Conservation (phyloP, 1,140 invertebrate genomes). For the Drosophila virilis region DNA sequence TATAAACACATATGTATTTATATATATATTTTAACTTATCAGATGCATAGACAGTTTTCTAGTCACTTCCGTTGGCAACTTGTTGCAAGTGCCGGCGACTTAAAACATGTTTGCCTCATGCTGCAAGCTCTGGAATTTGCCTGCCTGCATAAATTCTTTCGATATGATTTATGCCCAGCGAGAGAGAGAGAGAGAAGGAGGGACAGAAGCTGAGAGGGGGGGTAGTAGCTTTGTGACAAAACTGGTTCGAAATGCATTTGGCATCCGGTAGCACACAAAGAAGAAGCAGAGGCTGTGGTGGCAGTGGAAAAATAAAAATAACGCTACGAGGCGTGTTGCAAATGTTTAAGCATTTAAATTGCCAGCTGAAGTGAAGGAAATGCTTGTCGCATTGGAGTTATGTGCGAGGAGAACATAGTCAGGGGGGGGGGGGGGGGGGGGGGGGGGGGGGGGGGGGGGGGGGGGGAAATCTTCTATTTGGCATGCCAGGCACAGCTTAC, state of each 20-base stretch:
- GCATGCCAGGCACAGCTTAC: slow-evolving; percentile 34
- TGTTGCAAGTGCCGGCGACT: slow-evolving; percentile 37
- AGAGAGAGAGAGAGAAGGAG: not conserved
- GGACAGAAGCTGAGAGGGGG: not conserved
- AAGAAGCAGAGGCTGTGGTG: not conserved
- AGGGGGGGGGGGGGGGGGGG: not conserved
- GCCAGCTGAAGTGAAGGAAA: slow-evolving; percentile 10
- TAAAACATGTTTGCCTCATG: slow-evolving; percentile 54
- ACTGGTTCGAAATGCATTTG: slow-evolving; percentile 66
- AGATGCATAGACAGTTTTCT: slow-evolving; percentile 37
- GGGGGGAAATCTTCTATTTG: slow-evolving; percentile 18
- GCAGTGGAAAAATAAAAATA: slow-evolving; percentile 33
- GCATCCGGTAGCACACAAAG: slow-evolving; percentile 55
- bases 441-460: not conserved
- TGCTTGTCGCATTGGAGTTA: slow-evolving; percentile 28
- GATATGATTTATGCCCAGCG: slow-evolving; percentile 63
- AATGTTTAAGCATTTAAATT: slow-evolving; percentile 45
- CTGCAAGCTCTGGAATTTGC: slow-evolving; percentile 56
- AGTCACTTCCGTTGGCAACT: slow-evolving; percentile 66
- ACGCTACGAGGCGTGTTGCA: slow-evolving; percentile 37
- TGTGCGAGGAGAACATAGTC: slow-evolving; percentile 15
- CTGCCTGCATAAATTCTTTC: slow-evolving; percentile 70
- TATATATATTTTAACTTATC: slow-evolving; percentile 4
- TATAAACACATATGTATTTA: not conserved
- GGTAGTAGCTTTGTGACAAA: slow-evolving; percentile 21